These are phyloP conservation scores for Heterocephalus glaber DNA, from an alignment of 2,113 vertebrate species.

Conservation along the genomic window DNA sequence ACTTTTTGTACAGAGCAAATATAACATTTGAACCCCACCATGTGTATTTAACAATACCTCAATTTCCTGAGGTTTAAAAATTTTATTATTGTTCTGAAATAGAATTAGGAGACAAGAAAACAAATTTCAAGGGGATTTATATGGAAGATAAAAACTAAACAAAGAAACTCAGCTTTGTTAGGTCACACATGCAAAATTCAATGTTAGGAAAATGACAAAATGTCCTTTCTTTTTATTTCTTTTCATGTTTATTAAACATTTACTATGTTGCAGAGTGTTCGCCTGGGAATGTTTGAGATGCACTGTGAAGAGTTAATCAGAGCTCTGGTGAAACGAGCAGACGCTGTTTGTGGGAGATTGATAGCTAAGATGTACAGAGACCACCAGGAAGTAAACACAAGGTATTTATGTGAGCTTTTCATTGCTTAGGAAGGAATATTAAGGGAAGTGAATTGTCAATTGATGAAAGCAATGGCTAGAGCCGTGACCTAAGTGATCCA, in stretches of 20 bases:
- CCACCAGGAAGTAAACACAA: constrained; percentile 87
- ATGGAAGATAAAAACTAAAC: background rate
- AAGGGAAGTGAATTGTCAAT: background rate
- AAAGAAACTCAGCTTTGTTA: background rate
- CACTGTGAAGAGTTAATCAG: constrained; percentile 89
- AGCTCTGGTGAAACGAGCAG: constrained; percentile 86
- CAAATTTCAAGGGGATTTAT: constrained; percentile 15
- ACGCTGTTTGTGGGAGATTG: constrained; percentile 87
- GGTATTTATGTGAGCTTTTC: constrained; percentile 72
- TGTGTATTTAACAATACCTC: background rate
- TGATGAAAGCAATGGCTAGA: background rate
- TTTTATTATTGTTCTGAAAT: background rate
- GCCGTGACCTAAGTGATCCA: background rate
- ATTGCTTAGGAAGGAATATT: background rate
- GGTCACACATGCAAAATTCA: background rate
- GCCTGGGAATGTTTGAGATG: constrained; percentile 93
- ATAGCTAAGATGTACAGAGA: constrained; percentile 85
- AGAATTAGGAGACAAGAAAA: background rate
- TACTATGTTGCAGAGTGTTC: constrained; percentile 83
- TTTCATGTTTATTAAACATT: background rate
- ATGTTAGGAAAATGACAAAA: background rate
- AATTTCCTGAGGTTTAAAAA: background rate
- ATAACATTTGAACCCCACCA: background rate
- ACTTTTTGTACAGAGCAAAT: background rate
- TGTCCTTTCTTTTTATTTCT: background rate